Evolutionary conservation across 2,888 invertebrate genomes (phyloP).

Genomic region (Heliconius erato): DNA sequence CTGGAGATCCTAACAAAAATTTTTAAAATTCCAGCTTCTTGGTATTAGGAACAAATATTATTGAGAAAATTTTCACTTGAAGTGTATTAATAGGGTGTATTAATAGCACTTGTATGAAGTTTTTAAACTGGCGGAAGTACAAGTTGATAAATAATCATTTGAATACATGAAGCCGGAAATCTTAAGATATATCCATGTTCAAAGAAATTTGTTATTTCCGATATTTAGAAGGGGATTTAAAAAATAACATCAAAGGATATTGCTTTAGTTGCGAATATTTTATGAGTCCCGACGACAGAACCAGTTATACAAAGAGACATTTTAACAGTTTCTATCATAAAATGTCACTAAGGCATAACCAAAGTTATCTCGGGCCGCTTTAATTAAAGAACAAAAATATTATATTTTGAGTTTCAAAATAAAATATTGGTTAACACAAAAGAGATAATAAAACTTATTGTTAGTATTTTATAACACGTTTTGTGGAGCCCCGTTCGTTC

Average conservation of each 20-base stretch:
- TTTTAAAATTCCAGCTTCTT: slow-evolving; percentile 18
- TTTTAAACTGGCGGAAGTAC: slow-evolving; percentile 38
- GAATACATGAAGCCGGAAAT: slow-evolving; percentile 46
- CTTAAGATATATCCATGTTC: slow-evolving; percentile 28
- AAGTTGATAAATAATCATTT: slow-evolving; percentile 31
- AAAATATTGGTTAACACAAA: slow-evolving; percentile 64
- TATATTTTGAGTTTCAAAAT: slow-evolving; percentile 57
- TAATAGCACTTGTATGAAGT: slow-evolving; percentile 17
- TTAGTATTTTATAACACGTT: slow-evolving; percentile 62
- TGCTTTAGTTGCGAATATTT: slow-evolving; percentile 7
- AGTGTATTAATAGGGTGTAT: too few species aligned
- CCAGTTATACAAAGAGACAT: not conserved
- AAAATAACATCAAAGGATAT: slow-evolving; percentile 24
- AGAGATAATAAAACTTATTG: slow-evolving; percentile 72
- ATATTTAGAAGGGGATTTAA: slow-evolving; percentile 22
- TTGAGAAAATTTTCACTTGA: slow-evolving; percentile 24
- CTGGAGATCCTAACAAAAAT: slow-evolving; percentile 15
- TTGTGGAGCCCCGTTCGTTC: slow-evolving; percentile 61
- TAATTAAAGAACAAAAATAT: slow-evolving; percentile 62
- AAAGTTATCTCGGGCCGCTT: slow-evolving; percentile 47
- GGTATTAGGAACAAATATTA: slow-evolving; percentile 16
- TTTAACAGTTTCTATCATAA: not conserved
- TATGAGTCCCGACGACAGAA: not conserved
- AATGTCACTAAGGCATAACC: not conserved
- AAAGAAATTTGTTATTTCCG: slow-evolving; percentile 33